A percentile compares a stretch with the other conserved stretches of the same genome.
These are phyloP conservation scores for Epinotia ramella DNA, from an alignment of 2,888 invertebrate species.

Conservation along the genomic window DNA sequence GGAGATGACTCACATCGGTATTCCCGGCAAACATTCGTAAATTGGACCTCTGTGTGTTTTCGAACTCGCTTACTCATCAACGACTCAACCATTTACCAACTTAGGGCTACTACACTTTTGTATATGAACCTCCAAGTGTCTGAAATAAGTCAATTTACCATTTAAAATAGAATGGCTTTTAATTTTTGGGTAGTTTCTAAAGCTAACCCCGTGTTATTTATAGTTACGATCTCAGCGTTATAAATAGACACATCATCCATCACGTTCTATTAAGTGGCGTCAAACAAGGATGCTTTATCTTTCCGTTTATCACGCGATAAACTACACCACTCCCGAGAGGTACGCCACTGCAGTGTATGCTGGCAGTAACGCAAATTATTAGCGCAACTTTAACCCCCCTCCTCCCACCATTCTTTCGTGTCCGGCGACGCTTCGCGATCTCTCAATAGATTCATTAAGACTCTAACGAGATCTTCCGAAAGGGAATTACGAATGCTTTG, in stretches of 20 bases:
- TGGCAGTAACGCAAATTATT: conserved; percentile 74
- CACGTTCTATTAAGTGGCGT: too few species aligned
- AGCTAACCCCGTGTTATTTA: too few species aligned
- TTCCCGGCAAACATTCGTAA: conserved; percentile 15
- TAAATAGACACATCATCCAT: too few species aligned
- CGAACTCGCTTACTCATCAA: neutral
- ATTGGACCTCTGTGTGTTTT: neutral
- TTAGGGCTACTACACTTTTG: too few species aligned
- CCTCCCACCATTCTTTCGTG: conserved; percentile 68
- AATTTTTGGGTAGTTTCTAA: too few species aligned
- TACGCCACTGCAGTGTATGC: conserved; percentile 28
- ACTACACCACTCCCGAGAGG: neutral
- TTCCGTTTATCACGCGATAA: neutral
- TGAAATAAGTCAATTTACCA: neutral
- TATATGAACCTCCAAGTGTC: neutral
- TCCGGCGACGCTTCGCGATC: conserved; percentile 75
- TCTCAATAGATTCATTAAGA: conserved; percentile 84
- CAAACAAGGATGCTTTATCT: too few species aligned
- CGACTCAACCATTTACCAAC: neutral
- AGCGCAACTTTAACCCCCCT: conserved; percentile 70
- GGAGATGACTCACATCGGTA: conserved; percentile 12
- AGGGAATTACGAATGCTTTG: conserved; percentile 81
- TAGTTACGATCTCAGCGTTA: too few species aligned
- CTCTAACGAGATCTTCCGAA: conserved; percentile 81
- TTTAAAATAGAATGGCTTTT: too few species aligned